Evolutionary conservation across 2,797 vertebrate genomes (phyloP).

Genomic region (Alcedo atthis): DNA sequence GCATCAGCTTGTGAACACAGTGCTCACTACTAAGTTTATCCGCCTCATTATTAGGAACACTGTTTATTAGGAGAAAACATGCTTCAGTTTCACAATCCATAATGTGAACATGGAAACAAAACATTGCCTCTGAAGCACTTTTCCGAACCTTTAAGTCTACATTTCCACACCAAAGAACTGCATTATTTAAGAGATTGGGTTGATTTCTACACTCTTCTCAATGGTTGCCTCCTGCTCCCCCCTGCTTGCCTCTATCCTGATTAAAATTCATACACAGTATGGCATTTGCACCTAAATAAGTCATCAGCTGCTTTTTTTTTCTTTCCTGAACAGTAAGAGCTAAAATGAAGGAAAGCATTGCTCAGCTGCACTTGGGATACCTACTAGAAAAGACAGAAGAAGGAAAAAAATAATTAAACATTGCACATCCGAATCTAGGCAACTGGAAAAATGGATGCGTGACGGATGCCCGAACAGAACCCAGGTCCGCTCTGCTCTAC

Average conservation of each 20-base stretch:
- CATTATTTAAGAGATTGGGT: neutral
- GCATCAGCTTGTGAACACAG: neutral
- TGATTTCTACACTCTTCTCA: neutral
- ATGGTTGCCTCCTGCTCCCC: neutral
- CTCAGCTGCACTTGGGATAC: constrained; percentile 10
- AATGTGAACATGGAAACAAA: neutral
- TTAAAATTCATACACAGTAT: neutral
- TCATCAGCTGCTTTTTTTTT: neutral
- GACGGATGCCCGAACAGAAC: neutral
- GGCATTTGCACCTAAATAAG: neutral
- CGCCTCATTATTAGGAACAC: neutral
- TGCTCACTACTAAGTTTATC: neutral
- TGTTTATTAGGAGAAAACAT: neutral
- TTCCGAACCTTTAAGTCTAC: neutral
- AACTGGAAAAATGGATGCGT: neutral
- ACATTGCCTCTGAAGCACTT: neutral
- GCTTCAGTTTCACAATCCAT: neutral
- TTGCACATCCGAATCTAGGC: neutral
- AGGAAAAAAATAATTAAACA: neutral
- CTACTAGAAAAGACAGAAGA: constrained; percentile 17
- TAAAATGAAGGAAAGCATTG: constrained; percentile 34
- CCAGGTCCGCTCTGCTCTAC: neutral
- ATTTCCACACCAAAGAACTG: neutral
- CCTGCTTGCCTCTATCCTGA: neutral
- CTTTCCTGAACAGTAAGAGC: neutral